Base-by-base conservation (phyloP, 2,113 vertebrate species). In the Myotis brandtii region DNA sequence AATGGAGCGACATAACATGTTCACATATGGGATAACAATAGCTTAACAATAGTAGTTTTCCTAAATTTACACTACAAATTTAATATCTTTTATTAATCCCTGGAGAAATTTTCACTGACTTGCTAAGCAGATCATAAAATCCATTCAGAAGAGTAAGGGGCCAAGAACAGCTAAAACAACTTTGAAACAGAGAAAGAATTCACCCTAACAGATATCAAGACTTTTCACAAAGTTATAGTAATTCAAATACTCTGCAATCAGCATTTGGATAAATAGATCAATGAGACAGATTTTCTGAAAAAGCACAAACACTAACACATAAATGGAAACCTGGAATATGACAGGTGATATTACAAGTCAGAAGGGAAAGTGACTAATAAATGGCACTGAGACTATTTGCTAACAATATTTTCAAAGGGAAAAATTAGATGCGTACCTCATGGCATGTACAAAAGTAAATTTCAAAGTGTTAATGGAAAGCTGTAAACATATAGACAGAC, bases 371-470 rank as follows among this genome's bases (percentile, higher is more conserved):
- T 59, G 48, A 37, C 21, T 81, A 72, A 40, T 66, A 69, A 94
- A 30, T 32, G 50, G 5, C 76, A 32, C 21, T 59, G 11, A 21
- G 17, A 72, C 46, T 54, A 80, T 32, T 84, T 62, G 70, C 9
- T 89, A 92, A 62, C 16, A 62, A 48, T 67, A 66, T 77, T 94
- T 87, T 90, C 62, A 81, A 94, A 81, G 46, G 62, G 40, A 94
- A 93, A 85, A 76, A 70, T 94, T 37, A 91, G 50, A 89, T 87
- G 96, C 37, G 48, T 52, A 56, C 20, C 23, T 89, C 50, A 93
- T 1, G 27, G 20, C 3, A 17, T 75, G 25, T 30, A 73, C 69
- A 64, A 95, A 95, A 94, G 52, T 92, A 48, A 93, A 93, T 64
- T 76, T 95, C 37, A 82, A 54, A 32, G 27, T 77, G 46, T 34